These are phyloP conservation scores for Caerostris extrusa DNA, from an alignment of 1,140 invertebrate genomes.

Conservation along the genomic window DNA sequence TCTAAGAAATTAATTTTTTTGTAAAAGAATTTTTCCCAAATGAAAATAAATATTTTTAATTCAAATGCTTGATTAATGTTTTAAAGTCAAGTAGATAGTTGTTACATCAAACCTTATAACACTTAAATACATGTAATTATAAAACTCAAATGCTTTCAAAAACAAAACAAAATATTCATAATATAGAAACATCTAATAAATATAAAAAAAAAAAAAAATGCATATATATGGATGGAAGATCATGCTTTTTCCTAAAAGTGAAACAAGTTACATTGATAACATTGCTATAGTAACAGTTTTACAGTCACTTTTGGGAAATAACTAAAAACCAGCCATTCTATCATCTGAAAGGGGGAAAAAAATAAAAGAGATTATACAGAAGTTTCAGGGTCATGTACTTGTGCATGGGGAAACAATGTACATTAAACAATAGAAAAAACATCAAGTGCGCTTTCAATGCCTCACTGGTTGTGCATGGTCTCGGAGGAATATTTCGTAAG, in stretches of 20 bases:
- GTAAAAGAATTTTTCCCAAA: no score
- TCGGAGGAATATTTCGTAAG: constrained; percentile 73
- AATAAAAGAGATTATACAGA: constrained; percentile 42
- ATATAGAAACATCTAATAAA: constrained; percentile 55
- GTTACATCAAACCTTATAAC: not conserved
- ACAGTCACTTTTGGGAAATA: constrained; percentile 62
- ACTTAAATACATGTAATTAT: not conserved
- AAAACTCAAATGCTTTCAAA: constrained; percentile 76
- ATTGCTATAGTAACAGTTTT: constrained; percentile 18
- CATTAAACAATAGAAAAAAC: constrained; percentile 62
- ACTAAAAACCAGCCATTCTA: constrained; percentile 61
- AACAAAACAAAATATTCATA: constrained; percentile 34
- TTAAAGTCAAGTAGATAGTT: not conserved
- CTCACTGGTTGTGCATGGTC: constrained; percentile 63
- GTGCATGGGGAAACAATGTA: constrained; percentile 74
- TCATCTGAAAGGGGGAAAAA: not conserved
- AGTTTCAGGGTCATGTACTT: constrained; percentile 63
- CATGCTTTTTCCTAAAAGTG: constrained; percentile 57
- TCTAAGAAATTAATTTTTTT: no score
- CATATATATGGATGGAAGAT: constrained; percentile 73
- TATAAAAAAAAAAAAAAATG: constrained; percentile 58
- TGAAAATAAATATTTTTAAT: no score
- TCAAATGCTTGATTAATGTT: no score
- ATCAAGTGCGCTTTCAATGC: constrained; percentile 56
- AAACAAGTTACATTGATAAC: constrained; percentile 28